A percentile compares a stretch with the other conserved stretches of the same genome.
Evolutionary conservation across 1,140 invertebrate genomes (phyloP).

Genomic region (Fopius arisanus): DNA sequence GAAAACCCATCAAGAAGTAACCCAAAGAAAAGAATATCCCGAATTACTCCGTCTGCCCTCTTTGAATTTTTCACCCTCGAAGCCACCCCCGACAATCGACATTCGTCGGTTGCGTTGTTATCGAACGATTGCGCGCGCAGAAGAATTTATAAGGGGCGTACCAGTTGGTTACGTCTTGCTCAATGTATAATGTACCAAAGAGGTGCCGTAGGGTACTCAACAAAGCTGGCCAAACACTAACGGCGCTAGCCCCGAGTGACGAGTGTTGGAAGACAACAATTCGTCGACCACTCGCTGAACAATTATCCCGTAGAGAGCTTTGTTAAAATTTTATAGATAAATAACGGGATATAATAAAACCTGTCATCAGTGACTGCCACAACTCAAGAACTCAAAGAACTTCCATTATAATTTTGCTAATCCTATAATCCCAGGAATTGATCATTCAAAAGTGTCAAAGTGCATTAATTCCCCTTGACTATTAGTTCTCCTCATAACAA

Average conservation of each 20-base stretch:
- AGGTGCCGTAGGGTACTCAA: neutral
- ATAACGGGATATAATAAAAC: too few relatives aligned
- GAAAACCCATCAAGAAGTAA: neutral
- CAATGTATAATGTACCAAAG: neutral
- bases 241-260: neutral
- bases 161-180: slow-evolving; percentile 22
- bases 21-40: neutral
- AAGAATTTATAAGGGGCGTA: slow-evolving; percentile 38
- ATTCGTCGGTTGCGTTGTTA: slow-evolving; percentile 58
- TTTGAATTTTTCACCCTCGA: neutral
- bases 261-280: too few relatives aligned
- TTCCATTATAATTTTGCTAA: too few relatives aligned
- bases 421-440: too few relatives aligned
- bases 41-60: neutral
- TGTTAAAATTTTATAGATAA: too few relatives aligned
- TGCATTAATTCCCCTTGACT: too few relatives aligned
- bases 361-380: too few relatives aligned
- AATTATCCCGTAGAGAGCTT: too few relatives aligned
- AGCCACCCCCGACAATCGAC: slow-evolving; percentile 47
- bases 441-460: too few relatives aligned
- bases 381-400: too few relatives aligned
- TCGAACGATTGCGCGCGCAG: slow-evolving; percentile 65
- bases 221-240: slow-evolving; percentile 17
- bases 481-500: too few relatives aligned
- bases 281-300: too few relatives aligned